Conservation (phyloP, 1,140 invertebrate genomes). For the Drosophila pectinifera region DNA sequence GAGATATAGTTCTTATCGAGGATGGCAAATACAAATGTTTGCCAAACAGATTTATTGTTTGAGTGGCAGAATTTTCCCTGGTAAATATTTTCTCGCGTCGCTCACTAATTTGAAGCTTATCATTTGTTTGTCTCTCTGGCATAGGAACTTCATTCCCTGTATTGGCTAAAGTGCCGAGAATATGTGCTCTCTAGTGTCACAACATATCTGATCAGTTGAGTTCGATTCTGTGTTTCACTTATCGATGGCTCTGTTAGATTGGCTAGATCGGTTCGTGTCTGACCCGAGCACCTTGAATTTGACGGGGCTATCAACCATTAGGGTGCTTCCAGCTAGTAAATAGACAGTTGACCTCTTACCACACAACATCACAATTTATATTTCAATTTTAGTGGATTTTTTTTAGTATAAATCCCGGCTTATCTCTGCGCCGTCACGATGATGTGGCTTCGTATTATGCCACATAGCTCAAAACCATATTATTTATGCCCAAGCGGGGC, state of each 20-base stretch:
- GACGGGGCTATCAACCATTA: constrained; percentile 47
- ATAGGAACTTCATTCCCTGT: neutral
- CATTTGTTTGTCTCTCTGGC: constrained; percentile 17
- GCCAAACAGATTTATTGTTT: constrained; percentile 46
- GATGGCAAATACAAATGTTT: constrained; percentile 16
- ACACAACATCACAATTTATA: constrained; percentile 25
- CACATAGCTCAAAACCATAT: constrained; percentile 27
- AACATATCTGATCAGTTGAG: constrained; percentile 39
- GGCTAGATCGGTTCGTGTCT: neutral
- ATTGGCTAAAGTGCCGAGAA: constrained; percentile 22
- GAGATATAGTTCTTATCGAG: constrained; percentile 19
- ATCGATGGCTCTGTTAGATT: constrained; percentile 1
- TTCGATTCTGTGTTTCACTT: constrained; percentile 23
- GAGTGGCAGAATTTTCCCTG: constrained; percentile 3
- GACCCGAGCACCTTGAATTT: constrained; percentile 40
- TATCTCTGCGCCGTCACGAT: constrained; percentile 58
- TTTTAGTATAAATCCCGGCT: constrained; percentile 18
- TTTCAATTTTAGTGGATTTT: constrained; percentile 34
- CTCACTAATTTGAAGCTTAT: constrained; percentile 14
- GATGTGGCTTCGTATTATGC: constrained; percentile 56
- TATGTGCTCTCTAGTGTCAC: constrained; percentile 6
- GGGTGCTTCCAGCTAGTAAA: constrained; percentile 22
- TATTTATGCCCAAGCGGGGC: constrained; percentile 54
- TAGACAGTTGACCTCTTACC: constrained; percentile 28
- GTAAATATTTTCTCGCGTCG: constrained; percentile 17